Base-by-base conservation (phyloP, 2,888 invertebrate species). In the Harmothoe impar region DNA sequence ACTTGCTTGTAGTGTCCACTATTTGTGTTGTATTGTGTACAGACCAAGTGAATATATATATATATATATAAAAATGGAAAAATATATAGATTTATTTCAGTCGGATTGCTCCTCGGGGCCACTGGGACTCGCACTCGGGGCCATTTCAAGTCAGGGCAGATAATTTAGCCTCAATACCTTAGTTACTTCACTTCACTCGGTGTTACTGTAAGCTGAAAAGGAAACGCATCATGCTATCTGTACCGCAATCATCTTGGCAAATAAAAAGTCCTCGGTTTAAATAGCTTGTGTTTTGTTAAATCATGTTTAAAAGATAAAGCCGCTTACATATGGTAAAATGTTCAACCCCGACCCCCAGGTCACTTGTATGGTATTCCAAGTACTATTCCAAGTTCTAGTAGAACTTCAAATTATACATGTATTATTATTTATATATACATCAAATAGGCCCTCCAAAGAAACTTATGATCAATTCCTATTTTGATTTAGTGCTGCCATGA, bases 11-110 rank as follows among this genome's bases (percentile, higher is more conserved):
- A 86, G 86, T 86, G 86, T 86, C 86, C 56, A 54, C 52, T 86
- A 86, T 86, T 86, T 86, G 86, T 86, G 86, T 86, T 86, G 86
- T 86, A 86, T 86, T 86, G 86, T 86, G 86, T 86, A 86, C 86
- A 86, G 86, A 29, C 52, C 86, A 86, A 56, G 86, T 86, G 54
- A 52, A 29, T n/a, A 31, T 52, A 81, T 54, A 86, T 52, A 31
- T 52, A 81, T 54, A 86, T 52, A n/a, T 10, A 84, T 35, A 29
- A 43, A 84, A 84, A 43, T 3, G 17, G 29, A 54, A 54, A 43
- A 84, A 35, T 20, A 0, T 5, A 43, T n/a, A 86, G 0, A 5
- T 86, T 86, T 25, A 29, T 86, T 86, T 86, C 17, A 54, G 0
- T 86, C n/a, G 10, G 20, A 52, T 29, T 25, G 15, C 86, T 54